Conservation (phyloP, 2,888 invertebrate species). For the Epistrophella euchroma region DNA sequence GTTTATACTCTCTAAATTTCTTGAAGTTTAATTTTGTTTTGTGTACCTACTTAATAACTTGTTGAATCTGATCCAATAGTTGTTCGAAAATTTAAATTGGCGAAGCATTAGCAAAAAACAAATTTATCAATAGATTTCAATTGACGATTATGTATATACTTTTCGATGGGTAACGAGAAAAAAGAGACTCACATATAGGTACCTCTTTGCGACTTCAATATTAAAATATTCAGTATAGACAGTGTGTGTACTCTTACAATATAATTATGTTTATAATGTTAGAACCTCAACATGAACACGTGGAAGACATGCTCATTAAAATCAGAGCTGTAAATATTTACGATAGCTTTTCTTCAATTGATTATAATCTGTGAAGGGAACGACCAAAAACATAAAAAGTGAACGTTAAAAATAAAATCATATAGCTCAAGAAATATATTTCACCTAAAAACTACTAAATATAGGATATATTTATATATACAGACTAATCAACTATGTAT, state of each 20-base stretch:
- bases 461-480: too few species aligned
- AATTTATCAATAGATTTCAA: not conserved
- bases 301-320: constrained; percentile 2
- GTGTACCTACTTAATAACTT: not conserved
- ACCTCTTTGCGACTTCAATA: not conserved
- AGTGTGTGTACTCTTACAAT: not conserved
- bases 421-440: not conserved
- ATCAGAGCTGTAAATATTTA: constrained; percentile 5
- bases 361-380: not conserved
- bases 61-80: constrained; percentile 3
- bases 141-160: not conserved
- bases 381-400: not conserved
- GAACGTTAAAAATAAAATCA: not conserved
- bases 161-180: not conserved
- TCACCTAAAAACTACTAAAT: not conserved
- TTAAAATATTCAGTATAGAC: not conserved
- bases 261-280: not conserved
- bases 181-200: not conserved
- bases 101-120: not conserved
- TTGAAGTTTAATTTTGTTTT: not conserved
- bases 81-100: not conserved
- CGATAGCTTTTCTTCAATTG: not conserved
- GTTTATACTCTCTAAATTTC: not conserved
- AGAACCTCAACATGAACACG: not conserved
- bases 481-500: too few species aligned